Percentiles rank a stretch among this genome's conserved stretches.
phyloP scores from a whole-genome alignment of 2,797 vertebrate genomes.

The Syndactyla subalaris region DNA sequence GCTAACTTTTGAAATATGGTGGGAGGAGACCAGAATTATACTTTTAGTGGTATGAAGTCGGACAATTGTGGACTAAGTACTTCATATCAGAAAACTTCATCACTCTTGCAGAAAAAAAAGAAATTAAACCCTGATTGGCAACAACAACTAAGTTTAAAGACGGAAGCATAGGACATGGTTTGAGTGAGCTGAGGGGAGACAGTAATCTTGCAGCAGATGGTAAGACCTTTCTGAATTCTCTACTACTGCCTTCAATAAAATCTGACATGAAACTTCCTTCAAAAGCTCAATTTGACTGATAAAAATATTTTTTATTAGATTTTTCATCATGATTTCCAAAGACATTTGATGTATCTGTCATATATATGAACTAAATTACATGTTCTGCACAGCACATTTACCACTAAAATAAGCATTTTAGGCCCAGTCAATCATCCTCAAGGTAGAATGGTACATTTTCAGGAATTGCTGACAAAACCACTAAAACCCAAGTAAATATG shows the following conservation, averaged over 20 bases:
- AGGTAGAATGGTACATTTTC: not conserved
- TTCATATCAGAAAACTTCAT: not conserved
- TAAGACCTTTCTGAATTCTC: not conserved
- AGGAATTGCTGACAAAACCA: not conserved
- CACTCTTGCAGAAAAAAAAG: not conserved
- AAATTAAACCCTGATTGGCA: rapidly evolving
- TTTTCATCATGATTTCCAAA: not conserved
- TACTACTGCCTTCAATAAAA: not conserved
- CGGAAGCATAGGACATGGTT: not conserved
- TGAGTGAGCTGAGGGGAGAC: not conserved
- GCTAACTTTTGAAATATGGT: not conserved
- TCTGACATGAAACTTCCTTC: not conserved
- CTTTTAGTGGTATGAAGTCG: not conserved
- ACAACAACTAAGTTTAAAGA: not conserved
- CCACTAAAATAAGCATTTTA: not conserved
- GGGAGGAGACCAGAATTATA: not conserved
- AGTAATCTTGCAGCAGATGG: not conserved
- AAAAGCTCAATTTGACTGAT: not conserved
- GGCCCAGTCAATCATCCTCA: not conserved
- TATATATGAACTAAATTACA: not conserved
- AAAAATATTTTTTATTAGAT: conserved; percentile 3
- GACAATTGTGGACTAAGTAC: not conserved
- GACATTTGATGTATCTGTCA: not conserved
- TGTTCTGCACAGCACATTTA: not conserved
- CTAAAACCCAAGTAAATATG: not conserved